A percentile compares a stretch with the other conserved stretches of the same genome.
These are phyloP conservation scores for Polyommatus iphigenia DNA, from an alignment of 2,888 invertebrate species.

Conservation along the genomic window DNA sequence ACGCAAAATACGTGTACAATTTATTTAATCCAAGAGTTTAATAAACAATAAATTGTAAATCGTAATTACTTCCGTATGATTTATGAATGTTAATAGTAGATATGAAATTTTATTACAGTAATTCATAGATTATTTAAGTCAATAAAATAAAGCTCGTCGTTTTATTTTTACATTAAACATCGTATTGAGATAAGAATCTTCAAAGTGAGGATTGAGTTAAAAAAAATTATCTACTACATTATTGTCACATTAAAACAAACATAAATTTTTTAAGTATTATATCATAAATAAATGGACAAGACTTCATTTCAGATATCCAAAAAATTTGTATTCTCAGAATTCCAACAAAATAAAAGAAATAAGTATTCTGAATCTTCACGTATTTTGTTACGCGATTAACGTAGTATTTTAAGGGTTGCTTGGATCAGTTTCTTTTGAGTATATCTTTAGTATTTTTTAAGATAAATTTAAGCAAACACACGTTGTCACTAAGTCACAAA, in stretches of 20 bases:
- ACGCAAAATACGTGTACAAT: background rate
- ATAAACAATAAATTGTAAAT: slow-evolving; percentile 20
- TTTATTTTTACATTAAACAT: too few relatives aligned
- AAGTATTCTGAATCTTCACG: background rate
- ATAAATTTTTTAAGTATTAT: too few relatives aligned
- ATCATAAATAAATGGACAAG: background rate
- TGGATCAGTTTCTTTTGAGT: background rate
- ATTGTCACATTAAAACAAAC: too few relatives aligned
- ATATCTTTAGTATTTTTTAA: background rate
- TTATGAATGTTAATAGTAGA: slow-evolving; percentile 17
- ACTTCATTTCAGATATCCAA: background rate
- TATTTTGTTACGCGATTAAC: background rate
- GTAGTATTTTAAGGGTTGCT: background rate
- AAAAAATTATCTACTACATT: too few relatives aligned
- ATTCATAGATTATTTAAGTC: background rate
- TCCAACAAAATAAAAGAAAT: background rate
- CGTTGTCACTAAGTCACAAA: background rate
- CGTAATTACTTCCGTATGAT: slow-evolving; percentile 14
- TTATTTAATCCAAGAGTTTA: slow-evolving; percentile 18
- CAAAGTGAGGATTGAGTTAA: too few relatives aligned
- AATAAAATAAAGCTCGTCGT: background rate
- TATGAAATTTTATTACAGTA: background rate
- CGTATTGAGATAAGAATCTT: too few relatives aligned
- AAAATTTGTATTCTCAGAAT: background rate
- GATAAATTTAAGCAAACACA: background rate